Evolutionary conservation across 2,888 invertebrate genomes (phyloP).

Genomic region (Phalera bucephala): DNA sequence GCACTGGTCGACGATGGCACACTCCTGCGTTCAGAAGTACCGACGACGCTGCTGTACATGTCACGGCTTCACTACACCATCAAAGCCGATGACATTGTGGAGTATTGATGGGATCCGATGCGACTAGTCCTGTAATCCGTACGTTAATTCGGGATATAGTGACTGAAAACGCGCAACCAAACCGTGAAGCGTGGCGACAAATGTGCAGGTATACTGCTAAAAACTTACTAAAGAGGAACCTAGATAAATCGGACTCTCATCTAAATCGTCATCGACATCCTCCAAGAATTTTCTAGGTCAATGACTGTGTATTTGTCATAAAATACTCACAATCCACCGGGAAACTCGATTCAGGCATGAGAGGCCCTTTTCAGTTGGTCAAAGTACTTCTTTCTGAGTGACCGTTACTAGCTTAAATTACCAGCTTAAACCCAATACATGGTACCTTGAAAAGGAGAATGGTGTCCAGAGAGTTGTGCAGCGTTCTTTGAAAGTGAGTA

Average conservation of each 20-base stretch:
- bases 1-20: too few species aligned
- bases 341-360: background rate
- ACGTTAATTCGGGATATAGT: slow-evolving; percentile 2
- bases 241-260: background rate
- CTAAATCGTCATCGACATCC: too few species aligned
- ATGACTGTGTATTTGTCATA: background rate
- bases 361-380: background rate
- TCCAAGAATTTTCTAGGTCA: background rate
- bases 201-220: background rate
- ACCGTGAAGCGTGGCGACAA: slow-evolving; percentile 1
- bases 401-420: slow-evolving; percentile 1
- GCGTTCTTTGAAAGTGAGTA: too few species aligned
- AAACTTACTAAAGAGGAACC: background rate
- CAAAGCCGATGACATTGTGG: too few species aligned
- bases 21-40: too few species aligned
- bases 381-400: background rate
- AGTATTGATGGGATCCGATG: slow-evolving; percentile 2
- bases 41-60: too few species aligned
- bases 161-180: background rate
- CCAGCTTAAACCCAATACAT: too few species aligned
- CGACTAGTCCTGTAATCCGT: background rate
- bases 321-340: background rate
- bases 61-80: too few species aligned
- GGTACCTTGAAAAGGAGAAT: too few species aligned
- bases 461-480: too few species aligned